Evolutionary conservation across 1,140 invertebrate species (phyloP).

Genomic region (Arctopsyche grandis): DNA sequence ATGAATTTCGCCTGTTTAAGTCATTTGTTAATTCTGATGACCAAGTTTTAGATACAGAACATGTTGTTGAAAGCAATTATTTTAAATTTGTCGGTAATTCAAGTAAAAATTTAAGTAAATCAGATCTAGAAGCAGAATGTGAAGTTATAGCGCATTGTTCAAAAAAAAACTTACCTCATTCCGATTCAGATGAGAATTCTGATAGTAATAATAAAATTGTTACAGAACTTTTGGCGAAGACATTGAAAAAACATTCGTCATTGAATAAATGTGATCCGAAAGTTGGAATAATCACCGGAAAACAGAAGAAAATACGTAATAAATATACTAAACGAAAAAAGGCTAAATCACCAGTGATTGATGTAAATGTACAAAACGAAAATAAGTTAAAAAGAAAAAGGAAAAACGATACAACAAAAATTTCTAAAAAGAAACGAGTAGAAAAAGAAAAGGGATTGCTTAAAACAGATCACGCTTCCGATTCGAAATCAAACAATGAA

Average conservation of each 20-base stretch:
- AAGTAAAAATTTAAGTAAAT: not conserved
- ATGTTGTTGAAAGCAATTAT: slow-evolving; percentile 48
- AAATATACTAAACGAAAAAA: slow-evolving; percentile 46
- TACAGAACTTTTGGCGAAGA: slow-evolving; percentile 59
- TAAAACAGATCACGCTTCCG: not conserved
- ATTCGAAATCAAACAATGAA: not conserved
- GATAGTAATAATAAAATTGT: slow-evolving; percentile 48
- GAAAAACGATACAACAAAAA: not conserved
- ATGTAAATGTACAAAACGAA: slow-evolving; percentile 34
- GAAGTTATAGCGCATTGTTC: slow-evolving; percentile 8
- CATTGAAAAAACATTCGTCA: slow-evolving; percentile 62
- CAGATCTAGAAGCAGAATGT: not conserved
- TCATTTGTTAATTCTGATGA: not conserved
- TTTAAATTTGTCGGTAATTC: slow-evolving; percentile 37
- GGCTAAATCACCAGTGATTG: slow-evolving; percentile 22
- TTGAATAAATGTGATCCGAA: slow-evolving; percentile 57
- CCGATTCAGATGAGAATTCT: slow-evolving; percentile 40
- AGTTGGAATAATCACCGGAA: slow-evolving; percentile 55
- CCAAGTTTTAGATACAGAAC: slow-evolving; percentile 55
- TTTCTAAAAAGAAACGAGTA: slow-evolving; percentile 31
- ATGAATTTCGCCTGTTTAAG: slow-evolving; percentile 39
- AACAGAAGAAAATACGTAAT: slow-evolving; percentile 56
- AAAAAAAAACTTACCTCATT: slow-evolving; percentile 18
- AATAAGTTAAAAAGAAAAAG: slow-evolving; percentile 24
- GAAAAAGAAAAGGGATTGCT: slow-evolving; percentile 31